Base-by-base conservation (phyloP, 2,888 invertebrate genomes). In the Autographa gamma region DNA sequence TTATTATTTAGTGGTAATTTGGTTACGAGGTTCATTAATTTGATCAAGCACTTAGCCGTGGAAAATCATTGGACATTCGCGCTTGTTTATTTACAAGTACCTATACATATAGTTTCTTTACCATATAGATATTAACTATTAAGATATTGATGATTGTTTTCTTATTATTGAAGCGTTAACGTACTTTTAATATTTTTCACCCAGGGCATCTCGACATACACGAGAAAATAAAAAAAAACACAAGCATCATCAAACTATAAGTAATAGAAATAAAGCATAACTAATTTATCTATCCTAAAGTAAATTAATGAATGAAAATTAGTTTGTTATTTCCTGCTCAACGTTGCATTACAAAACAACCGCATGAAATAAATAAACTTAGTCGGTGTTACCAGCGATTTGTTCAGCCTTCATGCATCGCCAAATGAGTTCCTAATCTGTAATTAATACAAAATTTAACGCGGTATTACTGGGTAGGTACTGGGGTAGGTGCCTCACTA, bases 391-490 rank as follows among this genome's bases (percentile, higher is more conserved):
- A 77, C 60, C 66, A 80, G 63, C 77, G 48, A 77, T 80, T 77
- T 77, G n/a, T 77, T 65, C 65, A 77, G 65, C 63, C 65, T 77
- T 25, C 66, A 64, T 80, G 70, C 74, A 79, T 76, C 65, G 61
- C 66, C 60, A 77, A 82, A 83, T 83, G 76, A 73, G 74, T 74
- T 82, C 77, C 82, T 84, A 84, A 79, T 79, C 77, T 75, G 80
- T 75, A 75, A 82, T 85, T 82, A 86, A 85, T 85, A 82, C 80
- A 77, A 83, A 84, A 81, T 82, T 77, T 76, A 80, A 84, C 77
- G 69, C 80, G 63, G 73, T 56, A 81, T 85, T 83, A 86, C 81
- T 68, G 77, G 25, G 25, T 25, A 25, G 25, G 25, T 25, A 25
- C 25, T 71, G 73, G 80, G 83, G 79, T 85, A 80, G 85, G 76